Conservation (phyloP, 2,797 vertebrate species). For the Octomys mimax region DNA sequence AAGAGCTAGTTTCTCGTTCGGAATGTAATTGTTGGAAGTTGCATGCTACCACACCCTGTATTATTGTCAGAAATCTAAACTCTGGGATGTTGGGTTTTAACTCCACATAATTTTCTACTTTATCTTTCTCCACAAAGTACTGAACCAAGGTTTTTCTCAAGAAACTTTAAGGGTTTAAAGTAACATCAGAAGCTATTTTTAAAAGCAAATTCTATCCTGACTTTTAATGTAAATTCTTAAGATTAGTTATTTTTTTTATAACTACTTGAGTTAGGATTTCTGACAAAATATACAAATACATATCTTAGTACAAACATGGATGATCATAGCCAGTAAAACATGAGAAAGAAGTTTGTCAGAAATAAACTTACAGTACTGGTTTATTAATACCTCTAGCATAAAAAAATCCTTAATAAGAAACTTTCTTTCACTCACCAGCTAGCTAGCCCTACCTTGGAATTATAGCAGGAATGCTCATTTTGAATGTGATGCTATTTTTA, state of each 20-base stretch:
- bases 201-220: constrained; percentile 62
- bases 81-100: neutral
- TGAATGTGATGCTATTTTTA: constrained; percentile 62
- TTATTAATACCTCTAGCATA: constrained; percentile 71
- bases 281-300: constrained; percentile 27
- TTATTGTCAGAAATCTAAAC: constrained; percentile 46
- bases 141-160: constrained; percentile 57
- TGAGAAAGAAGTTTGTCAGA: constrained; percentile 14
- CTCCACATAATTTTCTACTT: constrained; percentile 42
- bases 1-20: constrained; percentile 68
- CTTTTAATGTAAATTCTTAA: constrained; percentile 19
- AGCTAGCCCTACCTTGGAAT: constrained; percentile 61
- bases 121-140: constrained; percentile 15
- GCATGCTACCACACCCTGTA: neutral
- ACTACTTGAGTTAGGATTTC: constrained; percentile 47
- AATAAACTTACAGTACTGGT: constrained; percentile 38
- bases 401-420: constrained; percentile 34
- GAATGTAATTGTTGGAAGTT: constrained; percentile 58
- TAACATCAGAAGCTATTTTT: neutral
- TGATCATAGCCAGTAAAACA: constrained; percentile 53
- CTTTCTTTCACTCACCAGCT: constrained; percentile 64
- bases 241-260: constrained; percentile 51
- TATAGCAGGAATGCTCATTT: constrained; percentile 57
- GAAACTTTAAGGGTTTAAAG: constrained; percentile 60
- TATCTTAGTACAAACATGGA: neutral